phyloP scores from a whole-genome alignment of 2,797 vertebrate genomes.

The Oreonectes daqikongensis region DNA sequence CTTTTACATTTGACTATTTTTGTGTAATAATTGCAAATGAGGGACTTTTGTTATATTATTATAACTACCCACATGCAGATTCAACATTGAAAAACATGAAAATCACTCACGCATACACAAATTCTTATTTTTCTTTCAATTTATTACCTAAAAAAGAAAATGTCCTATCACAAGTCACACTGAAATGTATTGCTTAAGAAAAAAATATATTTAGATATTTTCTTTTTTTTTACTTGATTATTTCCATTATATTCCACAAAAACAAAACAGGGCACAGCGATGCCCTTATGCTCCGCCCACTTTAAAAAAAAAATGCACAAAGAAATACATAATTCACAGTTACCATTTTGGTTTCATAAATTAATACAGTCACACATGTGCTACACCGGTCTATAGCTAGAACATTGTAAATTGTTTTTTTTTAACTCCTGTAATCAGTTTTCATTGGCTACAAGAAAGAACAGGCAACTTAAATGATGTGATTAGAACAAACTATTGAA shows the following conservation, averaged over 20 bases:
- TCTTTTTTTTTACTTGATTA: constrained; percentile 69
- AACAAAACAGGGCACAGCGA: constrained; percentile 69
- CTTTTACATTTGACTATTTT: too few species aligned
- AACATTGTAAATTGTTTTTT: constrained; percentile 82
- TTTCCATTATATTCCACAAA: constrained; percentile 81
- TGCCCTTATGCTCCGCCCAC: constrained; percentile 69
- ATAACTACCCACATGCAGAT: background rate
- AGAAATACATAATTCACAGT: constrained; percentile 89
- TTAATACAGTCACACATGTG: constrained; percentile 90
- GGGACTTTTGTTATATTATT: too few species aligned
- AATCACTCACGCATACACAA: constrained; percentile 23
- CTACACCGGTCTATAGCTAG: constrained; percentile 87
- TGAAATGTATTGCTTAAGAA: constrained; percentile 91
- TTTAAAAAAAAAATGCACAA: constrained; percentile 82
- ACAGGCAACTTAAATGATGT: constrained; percentile 84
- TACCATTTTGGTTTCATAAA: constrained; percentile 90
- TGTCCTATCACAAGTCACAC: constrained; percentile 88
- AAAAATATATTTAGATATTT: constrained; percentile 86
- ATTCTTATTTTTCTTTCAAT: constrained; percentile 75
- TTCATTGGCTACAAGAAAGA: constrained; percentile 87
- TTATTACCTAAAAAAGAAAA: constrained; percentile 89
- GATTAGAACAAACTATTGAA: constrained; percentile 77
- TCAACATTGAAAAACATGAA: background rate
- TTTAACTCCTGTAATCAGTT: constrained; percentile 81
- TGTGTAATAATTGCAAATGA: background rate